phyloP scores from a whole-genome alignment of 2,888 invertebrate genomes.

The Eristalis intricaria region DNA sequence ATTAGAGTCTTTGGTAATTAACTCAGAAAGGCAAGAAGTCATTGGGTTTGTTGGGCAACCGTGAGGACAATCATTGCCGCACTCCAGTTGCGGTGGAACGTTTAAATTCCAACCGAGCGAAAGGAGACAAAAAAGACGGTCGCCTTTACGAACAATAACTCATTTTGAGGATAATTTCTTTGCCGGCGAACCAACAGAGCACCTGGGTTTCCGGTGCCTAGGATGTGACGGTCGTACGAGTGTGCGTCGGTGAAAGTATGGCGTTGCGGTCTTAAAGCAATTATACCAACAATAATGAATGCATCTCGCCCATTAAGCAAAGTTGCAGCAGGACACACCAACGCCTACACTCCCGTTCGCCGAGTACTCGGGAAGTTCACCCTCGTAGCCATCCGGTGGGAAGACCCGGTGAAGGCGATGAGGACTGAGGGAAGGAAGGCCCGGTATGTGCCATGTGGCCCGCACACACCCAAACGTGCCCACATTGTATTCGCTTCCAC shows the following conservation, averaged over 20 bases:
- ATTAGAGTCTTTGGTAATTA: neutral
- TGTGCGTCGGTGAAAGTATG: neutral
- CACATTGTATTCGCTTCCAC: constrained; percentile 45
- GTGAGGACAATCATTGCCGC: neutral
- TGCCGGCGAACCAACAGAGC: neutral
- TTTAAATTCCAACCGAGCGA: neutral
- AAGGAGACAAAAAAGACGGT: neutral
- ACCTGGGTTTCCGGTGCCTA: neutral
- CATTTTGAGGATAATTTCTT: neutral
- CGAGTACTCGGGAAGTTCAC: constrained; percentile 41
- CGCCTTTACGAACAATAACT: neutral
- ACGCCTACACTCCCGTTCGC: neutral
- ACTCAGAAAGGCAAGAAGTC: neutral
- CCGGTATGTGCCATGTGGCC: neutral
- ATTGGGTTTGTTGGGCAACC: neutral
- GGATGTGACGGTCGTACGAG: neutral
- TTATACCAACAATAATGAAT: constrained; percentile 57
- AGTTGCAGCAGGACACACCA: constrained; percentile 19
- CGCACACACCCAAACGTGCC: neutral
- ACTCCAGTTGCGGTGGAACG: neutral
- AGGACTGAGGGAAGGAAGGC: constrained; percentile 6
- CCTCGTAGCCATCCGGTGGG: constrained; percentile 34
- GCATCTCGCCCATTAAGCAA: constrained; percentile 23
- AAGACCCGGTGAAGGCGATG: neutral
- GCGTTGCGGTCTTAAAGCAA: constrained; percentile 29